Evolutionary conservation across 2,113 vertebrate species (phyloP).

Genomic region (Scopus umbretta): DNA sequence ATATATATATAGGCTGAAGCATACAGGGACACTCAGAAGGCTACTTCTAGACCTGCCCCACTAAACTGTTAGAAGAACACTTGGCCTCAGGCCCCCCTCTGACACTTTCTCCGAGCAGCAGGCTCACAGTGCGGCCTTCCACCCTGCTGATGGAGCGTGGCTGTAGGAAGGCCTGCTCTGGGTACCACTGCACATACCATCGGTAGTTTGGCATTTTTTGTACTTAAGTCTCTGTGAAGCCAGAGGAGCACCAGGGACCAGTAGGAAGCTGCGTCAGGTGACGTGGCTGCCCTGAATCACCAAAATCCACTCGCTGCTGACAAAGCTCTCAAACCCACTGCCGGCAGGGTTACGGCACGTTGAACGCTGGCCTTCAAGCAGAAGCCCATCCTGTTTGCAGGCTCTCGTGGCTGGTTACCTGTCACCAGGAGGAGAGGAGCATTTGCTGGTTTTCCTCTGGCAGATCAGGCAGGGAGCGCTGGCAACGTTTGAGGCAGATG

Average conservation of each 20-base stretch:
- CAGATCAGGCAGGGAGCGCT: not conserved
- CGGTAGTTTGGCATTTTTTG: too few species aligned
- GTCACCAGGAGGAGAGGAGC: not conserved
- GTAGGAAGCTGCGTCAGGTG: too few species aligned
- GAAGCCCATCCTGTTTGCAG: not conserved
- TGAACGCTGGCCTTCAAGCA: not conserved
- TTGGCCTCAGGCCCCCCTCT: too few species aligned
- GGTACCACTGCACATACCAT: not conserved
- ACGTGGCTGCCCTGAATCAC: not conserved
- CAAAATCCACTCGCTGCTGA: not conserved
- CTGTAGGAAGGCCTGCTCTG: not conserved
- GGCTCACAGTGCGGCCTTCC: not conserved
- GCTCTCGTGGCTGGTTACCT: not conserved
- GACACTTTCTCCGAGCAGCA: rapidly evolving
- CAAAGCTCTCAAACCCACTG: too few species aligned
- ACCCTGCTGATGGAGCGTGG: not conserved
- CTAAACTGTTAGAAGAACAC: too few species aligned
- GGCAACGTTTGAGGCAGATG: too few species aligned
- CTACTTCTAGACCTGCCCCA: not conserved
- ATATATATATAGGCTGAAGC: not conserved
- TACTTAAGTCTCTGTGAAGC: not conserved
- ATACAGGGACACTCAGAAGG: not conserved
- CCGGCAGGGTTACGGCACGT: rapidly evolving
- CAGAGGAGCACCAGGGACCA: not conserved
- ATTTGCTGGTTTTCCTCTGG: not conserved